Evolutionary conservation across 2,888 invertebrate species (phyloP), one percentile per base, ranked within the genome.

Genomic region (Rotaria sp.): DNA sequence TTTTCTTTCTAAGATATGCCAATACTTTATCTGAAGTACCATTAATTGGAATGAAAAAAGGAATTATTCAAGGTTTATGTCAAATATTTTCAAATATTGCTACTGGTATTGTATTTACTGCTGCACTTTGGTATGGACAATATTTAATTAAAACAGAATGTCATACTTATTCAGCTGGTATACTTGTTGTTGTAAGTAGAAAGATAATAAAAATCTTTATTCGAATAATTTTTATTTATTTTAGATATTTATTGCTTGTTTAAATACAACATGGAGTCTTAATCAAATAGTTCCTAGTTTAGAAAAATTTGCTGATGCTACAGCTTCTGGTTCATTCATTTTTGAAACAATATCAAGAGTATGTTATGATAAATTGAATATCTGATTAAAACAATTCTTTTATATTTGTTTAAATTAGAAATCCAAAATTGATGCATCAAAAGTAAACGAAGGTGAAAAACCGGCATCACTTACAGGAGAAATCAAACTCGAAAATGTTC

Each of bases 81-180:
- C 59, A 84, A 48, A 85, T 57, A 50, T 85, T 85, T 55, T 59
- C 80, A 41, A 84, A 84, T 85, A 15, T 87, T 11, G 84, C 84
- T 41, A 84, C 85, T 8, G 38, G 75, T 26, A 55, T 75, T 26
- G 86, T 45, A 15, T 80, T 85, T 85, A 75, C 86, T 11, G 48
- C 75, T 35, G 93, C 94, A 0, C 94, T 95, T 91, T 95, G 94
- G 94, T 95, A 94, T 89, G 95, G 95, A 0, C 94, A 94, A 0
- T 92, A 93, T 55, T 91, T 95, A 13, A 80, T 45, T n/a, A 15
- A 35, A 80, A 80, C 24, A 21, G 80, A 80, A 80, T 80, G 80
- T 45, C 26, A 1, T 10, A 3, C 21, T 26, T 80, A 80, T n/a
- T 80, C 80, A 21, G 80, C 80, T 80, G 80, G 80, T 80, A 38